These are phyloP conservation scores for Albula glossodonta DNA, from an alignment of 2,113 vertebrate genomes.

Conservation along the genomic window DNA sequence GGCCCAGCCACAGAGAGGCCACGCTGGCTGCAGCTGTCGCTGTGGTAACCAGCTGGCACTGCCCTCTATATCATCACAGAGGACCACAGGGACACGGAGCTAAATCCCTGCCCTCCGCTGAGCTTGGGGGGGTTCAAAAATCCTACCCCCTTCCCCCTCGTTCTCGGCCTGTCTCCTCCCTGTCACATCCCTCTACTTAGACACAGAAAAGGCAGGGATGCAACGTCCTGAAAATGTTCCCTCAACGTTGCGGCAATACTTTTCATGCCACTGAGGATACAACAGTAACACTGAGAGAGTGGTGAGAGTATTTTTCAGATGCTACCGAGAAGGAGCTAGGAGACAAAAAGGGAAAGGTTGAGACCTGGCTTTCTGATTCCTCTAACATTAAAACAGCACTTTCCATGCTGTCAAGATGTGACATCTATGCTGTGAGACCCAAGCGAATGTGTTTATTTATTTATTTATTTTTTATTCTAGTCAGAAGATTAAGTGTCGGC, in stretches of 20 bases:
- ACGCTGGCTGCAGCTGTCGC: constrained; percentile 7
- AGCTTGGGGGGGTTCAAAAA: background rate
- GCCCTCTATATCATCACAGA: background rate
- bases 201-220: background rate
- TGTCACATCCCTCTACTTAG: background rate
- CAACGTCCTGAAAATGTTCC: background rate
- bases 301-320: too few relatives aligned
- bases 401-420: background rate
- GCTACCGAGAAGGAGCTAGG: too few relatives aligned
- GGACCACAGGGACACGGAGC: background rate
- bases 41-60: background rate
- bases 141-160: background rate
- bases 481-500: background rate
- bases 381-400: background rate
- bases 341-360: too few relatives aligned
- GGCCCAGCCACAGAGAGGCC: background rate
- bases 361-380: too few relatives aligned
- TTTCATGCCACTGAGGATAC: too few relatives aligned
- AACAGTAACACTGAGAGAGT: too few relatives aligned
- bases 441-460: background rate
- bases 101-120: background rate
- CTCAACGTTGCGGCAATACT: background rate
- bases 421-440: background rate
- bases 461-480: too few relatives aligned
- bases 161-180: background rate